Conservation (phyloP, 2,797 vertebrate genomes). For the Chiroxiphia lanceolata region DNA sequence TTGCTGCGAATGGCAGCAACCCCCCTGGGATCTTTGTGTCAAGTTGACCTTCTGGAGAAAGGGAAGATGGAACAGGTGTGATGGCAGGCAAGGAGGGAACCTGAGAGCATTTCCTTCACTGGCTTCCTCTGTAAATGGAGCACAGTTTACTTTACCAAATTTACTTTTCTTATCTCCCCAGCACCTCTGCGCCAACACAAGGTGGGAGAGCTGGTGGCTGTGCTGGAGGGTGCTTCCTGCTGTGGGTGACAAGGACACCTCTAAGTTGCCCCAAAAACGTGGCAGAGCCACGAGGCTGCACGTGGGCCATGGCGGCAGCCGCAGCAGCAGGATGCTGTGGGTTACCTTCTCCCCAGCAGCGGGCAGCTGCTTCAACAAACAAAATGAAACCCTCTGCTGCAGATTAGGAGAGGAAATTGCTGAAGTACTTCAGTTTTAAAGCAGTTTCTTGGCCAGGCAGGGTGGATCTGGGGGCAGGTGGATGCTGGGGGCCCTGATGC, state of each 20-base stretch:
- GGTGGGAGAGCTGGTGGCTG: not conserved
- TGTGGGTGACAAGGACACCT: not conserved
- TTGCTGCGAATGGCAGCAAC: not conserved
- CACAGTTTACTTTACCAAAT: not conserved
- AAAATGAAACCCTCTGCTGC: not conserved
- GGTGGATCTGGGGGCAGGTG: not conserved
- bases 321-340: not conserved
- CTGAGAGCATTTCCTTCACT: not conserved
- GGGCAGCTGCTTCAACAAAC: not conserved
- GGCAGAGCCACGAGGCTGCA: not conserved
- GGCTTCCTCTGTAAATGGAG: not conserved
- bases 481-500: not conserved
- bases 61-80: fast-evolving
- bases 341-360: not conserved
- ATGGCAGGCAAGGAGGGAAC: not conserved
- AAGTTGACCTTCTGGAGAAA: not conserved
- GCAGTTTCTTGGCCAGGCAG: not conserved
- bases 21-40: not conserved
- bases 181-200: fast-evolving
- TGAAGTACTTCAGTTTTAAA: not conserved
- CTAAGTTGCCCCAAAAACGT: fast-evolving
- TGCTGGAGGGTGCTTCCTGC: not conserved
- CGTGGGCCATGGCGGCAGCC: fast-evolving
- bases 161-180: not conserved
- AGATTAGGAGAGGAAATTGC: not conserved